Evolutionary conservation across 2,113 vertebrate genomes (phyloP).

Genomic region (Barnardius zonarius): DNA sequence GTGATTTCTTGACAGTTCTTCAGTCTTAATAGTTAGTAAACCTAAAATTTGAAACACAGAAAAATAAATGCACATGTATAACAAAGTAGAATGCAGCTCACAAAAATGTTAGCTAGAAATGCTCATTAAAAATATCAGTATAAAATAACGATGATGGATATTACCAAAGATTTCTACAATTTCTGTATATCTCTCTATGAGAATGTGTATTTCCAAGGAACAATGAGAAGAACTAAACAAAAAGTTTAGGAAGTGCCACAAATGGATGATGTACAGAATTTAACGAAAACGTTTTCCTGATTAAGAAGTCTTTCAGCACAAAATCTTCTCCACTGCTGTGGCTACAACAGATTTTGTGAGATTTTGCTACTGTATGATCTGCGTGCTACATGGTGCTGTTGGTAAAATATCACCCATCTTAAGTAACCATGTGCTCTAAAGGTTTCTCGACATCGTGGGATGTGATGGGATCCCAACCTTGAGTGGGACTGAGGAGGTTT

Average conservation of each 20-base stretch:
- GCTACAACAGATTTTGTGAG: neutral
- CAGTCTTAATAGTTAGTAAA: neutral
- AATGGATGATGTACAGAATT: neutral
- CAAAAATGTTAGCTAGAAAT: neutral
- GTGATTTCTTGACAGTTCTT: neutral
- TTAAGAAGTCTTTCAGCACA: neutral
- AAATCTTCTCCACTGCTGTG: neutral
- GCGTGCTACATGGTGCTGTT: rapidly evolving
- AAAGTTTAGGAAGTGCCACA: neutral
- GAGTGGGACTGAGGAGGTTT: neutral
- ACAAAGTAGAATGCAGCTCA: neutral
- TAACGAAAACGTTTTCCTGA: neutral
- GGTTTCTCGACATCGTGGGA: neutral
- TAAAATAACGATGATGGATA: neutral
- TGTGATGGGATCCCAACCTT: neutral
- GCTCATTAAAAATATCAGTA: neutral
- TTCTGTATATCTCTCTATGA: neutral
- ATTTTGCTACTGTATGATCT: neutral
- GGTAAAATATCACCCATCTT: neutral
- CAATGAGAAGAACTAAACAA: neutral
- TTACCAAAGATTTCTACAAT: neutral
- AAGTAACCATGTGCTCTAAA: rapidly evolving
- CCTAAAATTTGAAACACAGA: neutral
- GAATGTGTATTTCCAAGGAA: neutral
- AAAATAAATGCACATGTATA: neutral